Percentiles rank a stretch among this genome's conserved stretches.
Evolutionary conservation across 2,797 vertebrate species (phyloP).

Genomic region (Melanotaenia parkinsoni): DNA sequence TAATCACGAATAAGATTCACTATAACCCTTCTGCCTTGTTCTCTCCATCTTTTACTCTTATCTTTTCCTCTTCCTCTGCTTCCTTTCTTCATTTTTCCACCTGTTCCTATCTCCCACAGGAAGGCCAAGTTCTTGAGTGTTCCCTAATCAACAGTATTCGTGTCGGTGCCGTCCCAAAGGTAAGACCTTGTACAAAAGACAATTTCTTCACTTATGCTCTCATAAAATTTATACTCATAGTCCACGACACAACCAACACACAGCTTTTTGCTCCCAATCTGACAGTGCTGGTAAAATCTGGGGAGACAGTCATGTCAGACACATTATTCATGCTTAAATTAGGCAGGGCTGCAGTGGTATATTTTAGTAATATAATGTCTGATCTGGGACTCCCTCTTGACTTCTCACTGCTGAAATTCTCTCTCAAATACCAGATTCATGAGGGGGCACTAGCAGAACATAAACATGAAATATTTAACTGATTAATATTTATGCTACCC

Average conservation of each 20-base stretch:
- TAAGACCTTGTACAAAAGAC: constrained; percentile 71
- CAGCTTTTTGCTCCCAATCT: constrained; percentile 1
- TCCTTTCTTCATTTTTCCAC: constrained; percentile 8
- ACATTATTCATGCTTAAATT: constrained; percentile 41
- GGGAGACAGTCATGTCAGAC: constrained; percentile 2
- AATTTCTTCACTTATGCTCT: constrained; percentile 37
- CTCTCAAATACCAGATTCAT: constrained; percentile 32
- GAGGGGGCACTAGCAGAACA: constrained; percentile 19
- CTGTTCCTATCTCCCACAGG: constrained; percentile 79
- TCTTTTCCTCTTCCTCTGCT: neutral
- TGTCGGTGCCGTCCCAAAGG: constrained; percentile 90
- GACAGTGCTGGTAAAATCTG: constrained; percentile 22
- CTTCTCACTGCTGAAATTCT: constrained; percentile 17
- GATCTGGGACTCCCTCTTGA: constrained; percentile 26
- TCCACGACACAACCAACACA: neutral
- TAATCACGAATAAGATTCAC: too few species aligned
- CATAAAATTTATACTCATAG: constrained; percentile 11
- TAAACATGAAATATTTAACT: constrained; percentile 59
- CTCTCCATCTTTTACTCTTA: neutral
- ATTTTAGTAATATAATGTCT: constrained; percentile 21
- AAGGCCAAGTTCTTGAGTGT: constrained; percentile 97
- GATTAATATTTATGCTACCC: constrained; percentile 51
- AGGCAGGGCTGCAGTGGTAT: neutral
- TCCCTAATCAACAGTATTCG: constrained; percentile 98
- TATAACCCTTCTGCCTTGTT: neutral